Base-by-base conservation (phyloP, 2,113 vertebrate species). In the Cheilinus undulatus region DNA sequence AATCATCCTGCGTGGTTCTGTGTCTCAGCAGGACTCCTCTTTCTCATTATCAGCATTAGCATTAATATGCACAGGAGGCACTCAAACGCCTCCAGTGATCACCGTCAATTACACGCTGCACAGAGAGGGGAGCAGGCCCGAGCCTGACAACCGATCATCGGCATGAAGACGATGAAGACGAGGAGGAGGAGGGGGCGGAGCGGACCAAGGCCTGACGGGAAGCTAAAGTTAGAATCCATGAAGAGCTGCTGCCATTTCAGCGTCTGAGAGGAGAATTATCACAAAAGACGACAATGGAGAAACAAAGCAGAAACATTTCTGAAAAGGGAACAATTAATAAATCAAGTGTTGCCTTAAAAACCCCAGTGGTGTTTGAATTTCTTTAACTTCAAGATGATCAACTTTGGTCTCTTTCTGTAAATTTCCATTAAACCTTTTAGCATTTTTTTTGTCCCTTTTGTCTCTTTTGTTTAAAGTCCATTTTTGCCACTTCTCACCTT, bases 41-140 rank as follows among this genome's bases (percentile, higher is more conserved):
- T 58, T 73, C 22, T 40, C n/a, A 46, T 75, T 63, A 65, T 61
- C 56, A 17, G 42, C 42, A 45, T 19, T 8, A 46, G 65, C 82
- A 82, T 80, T 83, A 65, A 57, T 48, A 86, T 83, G 71, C 82
- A 60, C 36, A 8, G 51, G 53, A 82, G 57, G 53, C 52, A 49
- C 54, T 27, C 34, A 57, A 46, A 70, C 14, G 71, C 73, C 75
- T 73, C 32, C n/a, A 56, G 57, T 73, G 69, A 89, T 85, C 77
- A 74, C 32, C 9, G 23, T 80, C 80, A 84, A 76, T 85, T 82
- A 84, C 52, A 56, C 0, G 24, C 36, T 38, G 42, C 70, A 36
- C 2, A 19, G 22, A 9, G 3, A 34, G 50, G 40, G 53, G 53
- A 72, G 53, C 48, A 3, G 56, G 52, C 52, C 56, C 2, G n/a